Percentiles rank a stretch among this genome's conserved stretches.
Evolutionary conservation across 1,140 invertebrate genomes (phyloP).

Genomic region (Rhagoletis zephyria): DNA sequence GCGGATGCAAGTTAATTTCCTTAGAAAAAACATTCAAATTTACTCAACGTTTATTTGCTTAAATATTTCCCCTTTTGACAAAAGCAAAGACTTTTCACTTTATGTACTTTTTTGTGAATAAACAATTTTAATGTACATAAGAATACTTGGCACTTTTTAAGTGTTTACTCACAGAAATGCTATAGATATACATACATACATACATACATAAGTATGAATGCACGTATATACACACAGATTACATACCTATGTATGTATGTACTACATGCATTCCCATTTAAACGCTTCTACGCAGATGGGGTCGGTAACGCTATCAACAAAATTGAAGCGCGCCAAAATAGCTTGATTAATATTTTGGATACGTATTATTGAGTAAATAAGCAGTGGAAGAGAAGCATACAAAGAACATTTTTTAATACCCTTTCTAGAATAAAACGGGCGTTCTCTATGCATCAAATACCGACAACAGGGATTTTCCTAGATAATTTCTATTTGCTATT

Average conservation of each 20-base stretch:
- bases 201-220: neutral
- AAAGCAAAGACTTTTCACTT: slow-evolving; percentile 5
- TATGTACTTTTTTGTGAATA: slow-evolving; percentile 31
- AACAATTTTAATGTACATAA: neutral
- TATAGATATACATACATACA: neutral
- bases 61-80: neutral
- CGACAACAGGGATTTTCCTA: neutral
- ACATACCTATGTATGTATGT: too few species aligned
- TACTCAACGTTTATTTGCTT: neutral
- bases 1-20: slow-evolving; percentile 11
- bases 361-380: neutral
- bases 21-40: neutral
- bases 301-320: neutral
- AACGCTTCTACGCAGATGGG: too few species aligned
- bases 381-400: neutral
- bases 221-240: too few species aligned
- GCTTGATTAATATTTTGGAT: slow-evolving; percentile 3
- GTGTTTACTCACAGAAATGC: neutral
- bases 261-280: too few species aligned
- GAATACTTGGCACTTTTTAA: neutral
- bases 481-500: neutral
- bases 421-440: too few species aligned
- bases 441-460: too few species aligned
- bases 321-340: neutral
- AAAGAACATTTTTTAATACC: neutral